A percentile compares a stretch with the other conserved stretches of the same genome.
Conservation (phyloP, 92 coral and sea anemone genomes). For the Chrysogorgia sp. region DNA sequence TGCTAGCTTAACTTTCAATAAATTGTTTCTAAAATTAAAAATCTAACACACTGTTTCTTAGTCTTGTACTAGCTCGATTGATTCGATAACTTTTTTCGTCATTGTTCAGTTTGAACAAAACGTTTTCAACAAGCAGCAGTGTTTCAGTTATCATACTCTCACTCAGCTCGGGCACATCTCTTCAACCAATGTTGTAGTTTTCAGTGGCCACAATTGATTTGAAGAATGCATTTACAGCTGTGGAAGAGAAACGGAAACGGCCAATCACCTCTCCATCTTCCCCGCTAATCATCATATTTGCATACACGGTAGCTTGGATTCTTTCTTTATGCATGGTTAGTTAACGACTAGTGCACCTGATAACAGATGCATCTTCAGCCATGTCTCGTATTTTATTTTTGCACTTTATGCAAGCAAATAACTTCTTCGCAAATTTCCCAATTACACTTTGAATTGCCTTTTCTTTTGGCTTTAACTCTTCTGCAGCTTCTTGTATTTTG, state of each 20-base stretch:
- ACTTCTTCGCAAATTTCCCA: background rate
- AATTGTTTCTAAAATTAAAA: too few species aligned
- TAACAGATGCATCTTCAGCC: background rate
- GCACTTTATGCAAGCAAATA: background rate
- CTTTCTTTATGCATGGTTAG: slow-evolving; percentile 3
- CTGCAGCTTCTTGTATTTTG: background rate
- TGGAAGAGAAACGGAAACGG: background rate
- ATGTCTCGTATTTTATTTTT: background rate
- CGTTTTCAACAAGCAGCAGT: too few species aligned
- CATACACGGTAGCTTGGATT: background rate
- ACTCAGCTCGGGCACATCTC: too few species aligned
- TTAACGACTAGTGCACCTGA: background rate
- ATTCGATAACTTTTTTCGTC: too few species aligned
- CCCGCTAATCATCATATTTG: background rate
- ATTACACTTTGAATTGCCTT: background rate
- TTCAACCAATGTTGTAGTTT: slow-evolving; percentile 1
- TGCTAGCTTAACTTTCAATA: too few species aligned
- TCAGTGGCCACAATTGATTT: background rate
- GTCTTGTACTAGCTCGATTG: too few species aligned
- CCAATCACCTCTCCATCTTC: background rate
- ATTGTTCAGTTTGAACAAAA: too few species aligned
- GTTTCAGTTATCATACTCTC: too few species aligned
- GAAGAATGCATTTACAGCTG: background rate
- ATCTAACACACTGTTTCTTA: too few species aligned
- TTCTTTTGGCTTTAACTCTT: background rate